Conservation (phyloP, 2,888 invertebrate species). For the Dione juno region DNA sequence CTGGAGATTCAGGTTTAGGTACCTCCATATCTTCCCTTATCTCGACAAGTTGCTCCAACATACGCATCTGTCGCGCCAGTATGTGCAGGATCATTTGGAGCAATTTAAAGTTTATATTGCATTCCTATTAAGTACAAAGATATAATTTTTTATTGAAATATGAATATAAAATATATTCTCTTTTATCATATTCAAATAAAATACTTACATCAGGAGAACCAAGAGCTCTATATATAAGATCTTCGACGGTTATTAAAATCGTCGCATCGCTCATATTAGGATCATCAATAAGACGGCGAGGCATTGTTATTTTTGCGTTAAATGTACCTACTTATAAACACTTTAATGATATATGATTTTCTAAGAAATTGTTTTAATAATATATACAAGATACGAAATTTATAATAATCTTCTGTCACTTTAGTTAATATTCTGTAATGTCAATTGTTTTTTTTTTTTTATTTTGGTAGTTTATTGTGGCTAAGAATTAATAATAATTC, state of each 20-base stretch:
- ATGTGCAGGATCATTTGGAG: slow-evolving; percentile 66
- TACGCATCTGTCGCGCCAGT: slow-evolving; percentile 66
- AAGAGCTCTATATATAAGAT: slow-evolving; percentile 64
- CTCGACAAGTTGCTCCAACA: slow-evolving; percentile 67
- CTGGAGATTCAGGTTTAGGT: slow-evolving; percentile 33
- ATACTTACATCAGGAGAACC: slow-evolving; percentile 55
- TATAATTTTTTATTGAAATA: too few species aligned
- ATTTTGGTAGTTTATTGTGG: background rate
- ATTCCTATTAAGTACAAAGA: slow-evolving; percentile 52
- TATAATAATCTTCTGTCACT: slow-evolving; percentile 3
- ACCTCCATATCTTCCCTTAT: slow-evolving; percentile 49
- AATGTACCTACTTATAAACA: background rate
- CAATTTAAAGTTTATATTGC: slow-evolving; percentile 65
- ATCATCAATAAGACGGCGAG: slow-evolving; percentile 45
- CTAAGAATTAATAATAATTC: background rate
- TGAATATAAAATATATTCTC: too few species aligned
- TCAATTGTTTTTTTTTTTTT: slow-evolving; percentile 5
- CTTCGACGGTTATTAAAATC: slow-evolving; percentile 65
- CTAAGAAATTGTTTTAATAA: background rate
- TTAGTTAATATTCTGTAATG: background rate
- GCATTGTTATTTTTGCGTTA: slow-evolving; percentile 29
- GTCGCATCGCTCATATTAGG: slow-evolving; percentile 64
- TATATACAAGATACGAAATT: slow-evolving; percentile 5
- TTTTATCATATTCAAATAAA: background rate
- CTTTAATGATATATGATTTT: background rate